These are phyloP conservation scores for Dolomedes plantarius DNA, from an alignment of 2,888 invertebrate species.

Conservation along the genomic window DNA sequence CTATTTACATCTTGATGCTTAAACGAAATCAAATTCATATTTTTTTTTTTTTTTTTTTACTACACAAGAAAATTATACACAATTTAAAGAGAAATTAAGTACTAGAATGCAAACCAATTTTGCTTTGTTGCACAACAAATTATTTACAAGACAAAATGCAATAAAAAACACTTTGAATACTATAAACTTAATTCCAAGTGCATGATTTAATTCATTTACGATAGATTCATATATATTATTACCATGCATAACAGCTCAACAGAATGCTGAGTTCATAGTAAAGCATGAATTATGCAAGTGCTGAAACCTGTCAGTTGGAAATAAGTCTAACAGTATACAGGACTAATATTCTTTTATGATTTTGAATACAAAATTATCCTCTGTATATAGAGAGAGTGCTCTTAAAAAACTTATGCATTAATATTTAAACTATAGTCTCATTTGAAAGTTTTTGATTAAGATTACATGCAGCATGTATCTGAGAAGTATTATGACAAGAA, in stretches of 20 bases:
- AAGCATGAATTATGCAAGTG: not conserved
- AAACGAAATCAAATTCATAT: not conserved
- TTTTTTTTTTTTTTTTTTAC: too few relatives aligned
- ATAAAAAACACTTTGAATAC: not conserved
- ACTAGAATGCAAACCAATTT: not conserved
- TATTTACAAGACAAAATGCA: not conserved
- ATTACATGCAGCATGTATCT: not conserved
- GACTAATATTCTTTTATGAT: not conserved
- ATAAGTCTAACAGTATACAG: not conserved
- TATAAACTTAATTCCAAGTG: conserved; percentile 12
- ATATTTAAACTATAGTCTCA: conserved; percentile 54
- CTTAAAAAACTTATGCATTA: not conserved
- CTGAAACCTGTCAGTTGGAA: conserved; percentile 2
- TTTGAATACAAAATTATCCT: not conserved
- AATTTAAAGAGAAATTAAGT: not conserved
- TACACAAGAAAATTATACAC: not conserved
- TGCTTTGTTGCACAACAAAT: not conserved
- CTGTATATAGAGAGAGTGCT: not conserved
- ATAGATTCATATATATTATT: not conserved
- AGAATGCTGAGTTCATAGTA: not conserved
- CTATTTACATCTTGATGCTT: not conserved
- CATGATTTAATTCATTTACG: not conserved
- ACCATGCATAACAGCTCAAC: not conserved
- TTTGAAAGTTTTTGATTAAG: conserved; percentile 16
- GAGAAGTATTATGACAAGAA: not conserved